Evolutionary conservation across 2,888 invertebrate genomes (phyloP).

Genomic region (Agonopterix arenella): DNA sequence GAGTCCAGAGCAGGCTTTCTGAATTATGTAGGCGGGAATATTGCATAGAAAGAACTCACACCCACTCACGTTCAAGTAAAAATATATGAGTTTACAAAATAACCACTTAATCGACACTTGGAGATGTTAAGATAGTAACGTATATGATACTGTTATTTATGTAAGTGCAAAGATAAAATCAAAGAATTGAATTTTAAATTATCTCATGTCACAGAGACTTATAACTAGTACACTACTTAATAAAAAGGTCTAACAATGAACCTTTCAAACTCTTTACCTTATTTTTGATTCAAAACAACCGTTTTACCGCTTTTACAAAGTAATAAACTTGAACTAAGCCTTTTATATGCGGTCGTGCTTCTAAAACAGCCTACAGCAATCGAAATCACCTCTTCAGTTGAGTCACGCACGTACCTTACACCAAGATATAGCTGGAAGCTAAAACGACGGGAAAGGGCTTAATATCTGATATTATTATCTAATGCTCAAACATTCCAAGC

Average conservation of each 20-base stretch:
- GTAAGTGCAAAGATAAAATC: too few relatives aligned
- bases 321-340: conserved; percentile 7
- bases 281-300: too few relatives aligned
- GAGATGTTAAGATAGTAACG: too few relatives aligned
- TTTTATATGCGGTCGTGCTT: conserved; percentile 29
- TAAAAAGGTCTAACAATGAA: too few relatives aligned
- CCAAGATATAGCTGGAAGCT: conserved; percentile 26
- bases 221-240: too few relatives aligned
- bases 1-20: too few relatives aligned
- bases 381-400: conserved; percentile 29
- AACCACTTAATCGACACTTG: not conserved
- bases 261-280: too few relatives aligned
- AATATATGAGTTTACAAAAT: conserved; percentile 2
- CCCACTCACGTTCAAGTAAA: conserved; percentile 13
- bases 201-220: too few relatives aligned
- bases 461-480: conserved; percentile 12
- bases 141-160: too few relatives aligned
- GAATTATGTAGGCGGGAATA: conserved; percentile 5
- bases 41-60: conserved; percentile 21
- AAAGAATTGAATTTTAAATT: too few relatives aligned
- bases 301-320: not conserved
- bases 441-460: conserved; percentile 12
- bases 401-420: conserved; percentile 43
- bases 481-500: conserved; percentile 6
- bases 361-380: conserved; percentile 34